Base-by-base conservation (phyloP, 2,797 vertebrate species). In the Sebastolobus alascanus region DNA sequence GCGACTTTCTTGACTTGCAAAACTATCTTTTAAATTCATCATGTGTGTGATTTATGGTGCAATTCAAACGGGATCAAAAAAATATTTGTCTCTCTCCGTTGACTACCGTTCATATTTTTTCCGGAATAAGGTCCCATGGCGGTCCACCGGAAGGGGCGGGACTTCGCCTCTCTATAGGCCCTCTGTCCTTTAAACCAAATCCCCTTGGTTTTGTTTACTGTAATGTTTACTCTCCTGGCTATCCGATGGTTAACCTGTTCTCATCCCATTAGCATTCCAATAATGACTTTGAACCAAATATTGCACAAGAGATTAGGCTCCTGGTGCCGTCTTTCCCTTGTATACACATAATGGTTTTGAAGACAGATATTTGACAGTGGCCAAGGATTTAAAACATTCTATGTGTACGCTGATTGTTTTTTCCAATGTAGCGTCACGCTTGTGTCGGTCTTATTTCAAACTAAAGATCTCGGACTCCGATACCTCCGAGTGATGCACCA, bases 241-340 rank as follows among this genome's bases (percentile, higher is more conserved):
- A 74, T 82, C 79, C 71, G 73, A 88, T 46, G 56, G 75, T 78
- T 75, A 29, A 81, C 87, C 77, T 79, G 40, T 77, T 87, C 80
- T 85, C 79, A 87, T 64, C 66, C 63, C 84, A 82, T 92, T 86
- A 73, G 86, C 94, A 95, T 95, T 95, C 95, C 94, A 93, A 77
- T 73, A 87, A 90, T 55, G 77, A 92, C 90, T 84, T 89, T 84
- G 84, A 93, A 95, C 92, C 93, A 92, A 93, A 94, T 92, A 91
- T 87, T 91, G 94, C 93, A 87, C 78, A 87, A 84, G 92, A 93
- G 91, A 94, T 94, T 91, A 91, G 85, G 84, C 84, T 85, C 83
- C 85, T 75, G 83, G 76, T 59, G 88, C 87, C 75, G 43, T 37
- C 52, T 80, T 87, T 66, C 73, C 60, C 79, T 75, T 80, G 70